Conservation (phyloP, 1,140 invertebrate genomes). For the Calephelis virginiensis region DNA sequence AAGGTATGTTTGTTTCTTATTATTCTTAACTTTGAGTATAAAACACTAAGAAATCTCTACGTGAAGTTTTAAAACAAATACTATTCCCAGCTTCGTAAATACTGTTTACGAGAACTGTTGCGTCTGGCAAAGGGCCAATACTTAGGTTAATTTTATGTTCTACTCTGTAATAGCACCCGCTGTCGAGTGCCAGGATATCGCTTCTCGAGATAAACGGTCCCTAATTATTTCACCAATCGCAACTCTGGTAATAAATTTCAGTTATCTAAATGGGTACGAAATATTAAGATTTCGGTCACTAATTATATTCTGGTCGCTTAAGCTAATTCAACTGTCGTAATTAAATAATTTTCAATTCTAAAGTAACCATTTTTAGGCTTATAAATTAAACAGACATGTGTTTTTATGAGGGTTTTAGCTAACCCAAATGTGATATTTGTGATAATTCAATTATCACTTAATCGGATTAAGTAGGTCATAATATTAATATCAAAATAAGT, state of each 20-base stretch:
- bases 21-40: no score
- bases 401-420: neutral
- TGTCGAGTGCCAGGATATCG: neutral
- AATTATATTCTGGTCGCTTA: neutral
- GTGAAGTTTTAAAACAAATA: no score
- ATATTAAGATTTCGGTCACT: neutral
- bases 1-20: no score
- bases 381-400: neutral
- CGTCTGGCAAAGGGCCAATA: neutral
- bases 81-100: no score
- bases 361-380: constrained; percentile 2
- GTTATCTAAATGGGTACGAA: constrained; percentile 10
- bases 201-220: constrained; percentile 1
- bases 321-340: neutral
- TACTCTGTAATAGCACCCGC: neutral
- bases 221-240: constrained; percentile 5
- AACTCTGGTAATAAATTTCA: constrained; percentile 8
- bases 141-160: constrained; percentile 8
- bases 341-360: constrained; percentile 13
- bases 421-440: no score
- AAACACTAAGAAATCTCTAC: no score
- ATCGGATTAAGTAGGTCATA: no score
- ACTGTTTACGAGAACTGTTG: constrained; percentile 1
- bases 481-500: no score
- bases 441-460: no score